Evolutionary conservation across 2,113 vertebrate genomes (phyloP), one percentile per base, ranked within the genome.

Genomic region (Himantopus leucocephalus): DNA sequence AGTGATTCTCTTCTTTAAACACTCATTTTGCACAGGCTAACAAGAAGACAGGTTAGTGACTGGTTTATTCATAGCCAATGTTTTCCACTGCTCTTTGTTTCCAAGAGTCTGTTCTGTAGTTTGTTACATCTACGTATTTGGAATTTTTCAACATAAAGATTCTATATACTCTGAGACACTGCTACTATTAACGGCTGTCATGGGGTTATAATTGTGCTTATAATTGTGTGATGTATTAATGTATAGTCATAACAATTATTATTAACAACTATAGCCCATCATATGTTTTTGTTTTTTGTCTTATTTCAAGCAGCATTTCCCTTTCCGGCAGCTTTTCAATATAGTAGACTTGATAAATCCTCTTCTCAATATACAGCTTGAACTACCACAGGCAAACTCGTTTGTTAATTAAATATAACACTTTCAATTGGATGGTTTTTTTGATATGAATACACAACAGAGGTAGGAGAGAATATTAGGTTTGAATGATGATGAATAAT

Each of bases 401-500:
- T 73, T 81, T 75, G 39, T 71, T 89, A 71, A 85, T 92, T 92
- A 89, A 95, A 81, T 77, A 48, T 30, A 84, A 56, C 37, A 60
- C 16, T 82, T 92, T 64, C 60, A 78, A 4, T 32, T 68, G 39
- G 48, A 77, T 84, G 59, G 0, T 80, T 75, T 93, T 63, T 95
- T 88, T 64, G 32, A 47, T 84, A 41, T 26, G 21, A 85, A 91
- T 35, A 67, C 41, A 48, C 34, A 78, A 41, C 12, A 50, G 56
- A 45, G 9, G 24, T 47, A 80, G 32, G 34, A 84, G 68, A 92
- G 32, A 78, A 62, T 78, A 81, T 52, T 86, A 52, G 17, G 24
- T 85, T 92, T 91, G 88, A 94, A 81, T 75, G 48, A 75, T 64
- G 63, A 95, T 60, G n/a, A 80, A 93, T 75, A 89, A 89, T 87